A percentile compares a stretch with the other conserved stretches of the same genome.
Evolutionary conservation across 2,797 vertebrate species (phyloP).

Genomic region (Urosaurus nigricauda): DNA sequence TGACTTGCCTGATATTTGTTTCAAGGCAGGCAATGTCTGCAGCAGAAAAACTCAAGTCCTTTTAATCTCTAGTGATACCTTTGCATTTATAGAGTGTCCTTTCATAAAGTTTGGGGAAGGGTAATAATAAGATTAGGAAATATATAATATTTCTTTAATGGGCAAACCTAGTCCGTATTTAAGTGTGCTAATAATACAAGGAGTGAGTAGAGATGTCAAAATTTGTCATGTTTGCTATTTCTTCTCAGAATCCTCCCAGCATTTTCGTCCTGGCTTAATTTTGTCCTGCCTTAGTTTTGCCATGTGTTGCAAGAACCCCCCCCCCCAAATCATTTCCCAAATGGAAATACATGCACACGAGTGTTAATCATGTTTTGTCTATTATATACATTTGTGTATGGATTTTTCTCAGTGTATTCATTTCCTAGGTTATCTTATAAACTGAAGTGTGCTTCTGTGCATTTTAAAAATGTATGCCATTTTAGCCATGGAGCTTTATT

Average conservation of each 20-base stretch:
- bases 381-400: background rate
- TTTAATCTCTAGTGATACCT: background rate
- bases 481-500: background rate
- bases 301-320: too few species aligned
- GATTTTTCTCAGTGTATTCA: background rate
- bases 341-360: background rate
- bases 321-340: background rate
- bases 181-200: background rate
- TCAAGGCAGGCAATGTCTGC: background rate
- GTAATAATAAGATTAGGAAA: background rate
- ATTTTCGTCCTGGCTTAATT: background rate
- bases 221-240: background rate
- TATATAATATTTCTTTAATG: background rate
- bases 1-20: conserved; percentile 4
- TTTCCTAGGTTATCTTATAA: too few species aligned
- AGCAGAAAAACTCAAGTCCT: background rate
- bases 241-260: background rate
- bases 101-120: background rate
- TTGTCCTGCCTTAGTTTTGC: background rate
- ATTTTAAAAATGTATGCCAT: background rate
- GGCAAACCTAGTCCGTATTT: background rate
- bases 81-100: background rate
- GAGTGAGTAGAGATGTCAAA: too few species aligned
- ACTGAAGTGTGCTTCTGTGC: background rate
- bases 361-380: background rate